These are phyloP conservation scores for Peromyscus eremicus DNA, from an alignment of 2,797 vertebrate species.

Conservation along the genomic window DNA sequence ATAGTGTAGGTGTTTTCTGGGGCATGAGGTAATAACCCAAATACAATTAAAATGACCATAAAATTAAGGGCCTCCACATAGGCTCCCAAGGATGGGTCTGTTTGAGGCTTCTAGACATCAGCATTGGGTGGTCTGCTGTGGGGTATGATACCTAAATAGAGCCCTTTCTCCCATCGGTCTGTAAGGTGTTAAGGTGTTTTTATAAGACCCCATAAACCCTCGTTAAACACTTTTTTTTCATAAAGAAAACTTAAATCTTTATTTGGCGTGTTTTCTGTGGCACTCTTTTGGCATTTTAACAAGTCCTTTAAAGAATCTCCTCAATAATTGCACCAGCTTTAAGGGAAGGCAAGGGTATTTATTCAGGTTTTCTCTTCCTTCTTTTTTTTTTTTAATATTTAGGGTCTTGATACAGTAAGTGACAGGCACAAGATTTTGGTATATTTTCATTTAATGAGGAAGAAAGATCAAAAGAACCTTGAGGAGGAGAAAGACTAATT, in stretches of 20 bases:
- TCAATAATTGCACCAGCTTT: slow-evolving; percentile 85
- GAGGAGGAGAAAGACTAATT: slow-evolving; percentile 82
- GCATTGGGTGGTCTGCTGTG: slow-evolving; percentile 87
- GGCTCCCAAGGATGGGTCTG: slow-evolving; percentile 81
- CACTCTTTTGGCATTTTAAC: slow-evolving; percentile 86
- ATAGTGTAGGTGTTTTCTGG: slow-evolving; percentile 79
- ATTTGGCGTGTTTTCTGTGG: slow-evolving; percentile 82
- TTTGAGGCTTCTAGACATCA: slow-evolving; percentile 83
- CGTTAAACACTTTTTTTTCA: slow-evolving; percentile 85
- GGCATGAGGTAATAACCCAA: slow-evolving; percentile 85
- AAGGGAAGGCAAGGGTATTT: slow-evolving; percentile 58
- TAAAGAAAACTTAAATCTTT: slow-evolving; percentile 87
- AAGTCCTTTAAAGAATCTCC: slow-evolving; percentile 84
- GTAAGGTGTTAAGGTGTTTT: slow-evolving; percentile 88
- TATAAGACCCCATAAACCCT: slow-evolving; percentile 87
- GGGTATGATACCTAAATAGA: slow-evolving; percentile 84
- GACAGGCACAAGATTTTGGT: slow-evolving; percentile 71
- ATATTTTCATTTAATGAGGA: slow-evolving; percentile 77
- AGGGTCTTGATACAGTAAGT: slow-evolving; percentile 77
- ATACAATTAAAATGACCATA: slow-evolving; percentile 84
- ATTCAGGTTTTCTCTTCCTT: slow-evolving; percentile 74
- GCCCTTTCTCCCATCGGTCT: slow-evolving; percentile 85
- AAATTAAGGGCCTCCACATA: slow-evolving; percentile 77
- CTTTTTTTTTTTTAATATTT: slow-evolving; percentile 39
- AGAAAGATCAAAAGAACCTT: slow-evolving; percentile 73